Conservation (phyloP, 2,888 invertebrate genomes). For the Vandiemenella viatica region DNA sequence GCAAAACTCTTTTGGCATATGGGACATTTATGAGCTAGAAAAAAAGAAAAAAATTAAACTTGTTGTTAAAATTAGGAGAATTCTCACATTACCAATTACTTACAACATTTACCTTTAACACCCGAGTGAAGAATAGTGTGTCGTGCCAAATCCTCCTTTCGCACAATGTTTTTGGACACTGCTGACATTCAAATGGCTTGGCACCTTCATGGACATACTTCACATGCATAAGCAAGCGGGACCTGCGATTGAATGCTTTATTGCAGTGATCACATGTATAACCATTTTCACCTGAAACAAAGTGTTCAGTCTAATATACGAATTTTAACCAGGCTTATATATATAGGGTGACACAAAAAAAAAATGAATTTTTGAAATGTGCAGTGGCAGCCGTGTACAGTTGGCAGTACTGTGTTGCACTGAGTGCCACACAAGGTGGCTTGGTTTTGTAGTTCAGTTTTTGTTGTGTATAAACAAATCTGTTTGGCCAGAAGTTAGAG, state of each 20-base stretch:
- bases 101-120: slow-evolving; percentile 35
- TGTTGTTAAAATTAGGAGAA: slow-evolving; percentile 10
- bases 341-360: too few relatives aligned
- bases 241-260: slow-evolving; percentile 36
- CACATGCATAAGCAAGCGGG: slow-evolving; percentile 37
- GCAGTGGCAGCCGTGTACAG: not conserved
- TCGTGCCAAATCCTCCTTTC: slow-evolving; percentile 44
- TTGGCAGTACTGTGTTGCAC: not conserved
- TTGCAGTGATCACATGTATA: slow-evolving; percentile 46
- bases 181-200: slow-evolving; percentile 38
- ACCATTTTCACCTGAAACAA: slow-evolving; percentile 37
- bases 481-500: too few relatives aligned
- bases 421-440: too few relatives aligned
- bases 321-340: too few relatives aligned
- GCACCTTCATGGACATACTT: slow-evolving; percentile 48
- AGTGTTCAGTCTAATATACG: not conserved
- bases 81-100: not conserved
- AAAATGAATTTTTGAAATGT: not conserved
- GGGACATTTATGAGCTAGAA: slow-evolving; percentile 13
- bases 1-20: slow-evolving; percentile 51
- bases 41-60: slow-evolving; percentile 17
- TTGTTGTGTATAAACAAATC: too few relatives aligned
- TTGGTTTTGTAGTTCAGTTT: too few relatives aligned
- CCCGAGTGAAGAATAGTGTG: slow-evolving; percentile 43
- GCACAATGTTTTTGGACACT: slow-evolving; percentile 43